Evolutionary conservation across 2,888 invertebrate species (phyloP), one percentile per base, ranked within the genome.

Genomic region (Syritta pipiens): DNA sequence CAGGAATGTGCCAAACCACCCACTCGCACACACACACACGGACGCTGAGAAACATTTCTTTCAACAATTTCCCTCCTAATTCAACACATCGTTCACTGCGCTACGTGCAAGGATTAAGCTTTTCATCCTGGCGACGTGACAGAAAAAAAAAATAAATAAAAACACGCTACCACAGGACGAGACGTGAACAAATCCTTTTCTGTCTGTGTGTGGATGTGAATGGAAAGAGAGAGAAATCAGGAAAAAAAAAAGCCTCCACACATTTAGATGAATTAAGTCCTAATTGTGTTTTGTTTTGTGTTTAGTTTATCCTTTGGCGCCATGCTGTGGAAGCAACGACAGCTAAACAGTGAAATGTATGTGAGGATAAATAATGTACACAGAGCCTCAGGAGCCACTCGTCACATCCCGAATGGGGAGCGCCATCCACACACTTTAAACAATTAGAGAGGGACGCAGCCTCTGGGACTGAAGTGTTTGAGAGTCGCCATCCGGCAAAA

Each of bases 51-150:
- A 44, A 49, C 12, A 49, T 22, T 35, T 74, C 3, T 6, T 30
- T 57, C 28, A 49, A 32, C 53, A 65, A 51, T 57, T 53, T 65
- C 53, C 22, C 59, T n/a, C n/a, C 69, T 59, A 71, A 77, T 40
- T 71, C 65, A 77, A 72, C 71, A 72, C 71, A 72, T 71, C 65
- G 72, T 72, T 67, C 60, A 71, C 51, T 48, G 71, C 14, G 44
- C 14, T 71, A 77, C 77, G 77, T 77, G 77, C 65, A 53, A 55
- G 59, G 77, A 77, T 77, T 77, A 77, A 77, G 77, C 65, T 53
- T 65, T 77, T 57, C 72, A 72, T 72, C 53, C 63, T 42, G 65
- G 20, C 32, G 14, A 72, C 60, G 65, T 71, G 77, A 72, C 72
- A 65, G 32, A 3, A 20, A 65, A 60, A 53, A 30, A 44, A 42